Evolutionary conservation across 1,140 invertebrate genomes (phyloP), one percentile per base, ranked within the genome.

Genomic region (Cephus cinctus): DNA sequence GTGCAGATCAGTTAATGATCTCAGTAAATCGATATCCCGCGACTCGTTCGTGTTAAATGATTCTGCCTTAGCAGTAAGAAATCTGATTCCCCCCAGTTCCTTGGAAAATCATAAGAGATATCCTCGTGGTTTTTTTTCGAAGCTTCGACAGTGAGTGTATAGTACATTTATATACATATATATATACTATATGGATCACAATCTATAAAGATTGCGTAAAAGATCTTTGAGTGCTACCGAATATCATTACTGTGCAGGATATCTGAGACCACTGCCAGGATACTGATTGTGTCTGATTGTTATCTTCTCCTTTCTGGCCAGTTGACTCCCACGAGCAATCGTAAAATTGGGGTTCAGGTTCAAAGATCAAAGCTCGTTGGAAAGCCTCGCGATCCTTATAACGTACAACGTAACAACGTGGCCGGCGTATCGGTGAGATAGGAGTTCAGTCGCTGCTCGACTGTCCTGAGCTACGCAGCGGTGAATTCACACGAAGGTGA

Each of bases 361-460:
- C 57, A 59, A 61, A 65, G 63, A 51, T 57, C 59, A 59, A 57
- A 61, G 56, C 56, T 63, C 14, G 9, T 39, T 30, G 22, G 14
- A n/a, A n/a, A n/a, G n/a, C n/a, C n/a, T n/a, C n/a, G n/a, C n/a
- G n/a, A n/a, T n/a, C n/a, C n/a, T n/a, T n/a, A n/a, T n/a, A n/a
- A n/a, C n/a, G n/a, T n/a, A n/a, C n/a, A n/a, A n/a, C n/a, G 21
- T 39, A 34, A 46, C 32, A 30, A 35, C 36, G 48, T 31, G 4
- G 11, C 3, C 23, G 14, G 14, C 18, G 34, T 20, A n/a, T 23
- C 20, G 12, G 46, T 30, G 6, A 25, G 6, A 34, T 44, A 38
- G 20, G 47, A 35, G 41, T 34, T 60, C 55, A 64, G 54, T 65
- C 46, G 57, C 54, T 54, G 46, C 35, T 35, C 31, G 52, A 43